Percentiles rank a stretch among this genome's conserved stretches.
phyloP scores from a whole-genome alignment of 2,888 invertebrate genomes.

The Drosophila affinis region DNA sequence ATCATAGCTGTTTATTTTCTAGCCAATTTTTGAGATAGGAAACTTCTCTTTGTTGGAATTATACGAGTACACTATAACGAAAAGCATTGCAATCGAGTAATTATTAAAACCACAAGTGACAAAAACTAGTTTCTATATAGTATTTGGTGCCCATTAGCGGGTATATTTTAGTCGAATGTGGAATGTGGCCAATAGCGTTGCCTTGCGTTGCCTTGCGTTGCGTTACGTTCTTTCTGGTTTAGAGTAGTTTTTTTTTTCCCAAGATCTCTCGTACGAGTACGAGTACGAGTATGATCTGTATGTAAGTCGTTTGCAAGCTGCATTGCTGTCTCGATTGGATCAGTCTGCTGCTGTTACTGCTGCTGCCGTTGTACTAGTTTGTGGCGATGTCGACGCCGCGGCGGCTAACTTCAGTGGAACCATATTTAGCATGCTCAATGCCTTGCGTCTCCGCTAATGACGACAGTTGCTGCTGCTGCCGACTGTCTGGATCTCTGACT shows the following conservation, averaged over 20 bases:
- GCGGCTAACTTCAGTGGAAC: slow-evolving; percentile 77
- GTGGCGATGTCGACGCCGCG: slow-evolving; percentile 34
- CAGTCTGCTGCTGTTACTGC: slow-evolving; percentile 11
- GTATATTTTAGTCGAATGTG: slow-evolving; percentile 20
- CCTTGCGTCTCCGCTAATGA: slow-evolving; percentile 64
- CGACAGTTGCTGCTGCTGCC: slow-evolving; percentile 58
- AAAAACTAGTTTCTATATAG: neutral
- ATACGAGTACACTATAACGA: too few species aligned
- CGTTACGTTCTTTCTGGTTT: neutral
- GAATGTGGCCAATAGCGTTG: slow-evolving; percentile 41
- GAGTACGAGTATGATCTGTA: slow-evolving; percentile 13
- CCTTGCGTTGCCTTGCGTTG: neutral
- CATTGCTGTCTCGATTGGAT: slow-evolving; percentile 41
- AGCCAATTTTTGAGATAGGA: neutral
- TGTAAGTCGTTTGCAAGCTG: slow-evolving; percentile 42
- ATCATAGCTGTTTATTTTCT: neutral
- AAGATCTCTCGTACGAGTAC: slow-evolving; percentile 25
- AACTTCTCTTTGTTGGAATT: neutral
- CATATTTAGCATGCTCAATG: slow-evolving; percentile 79
- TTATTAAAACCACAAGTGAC: neutral
- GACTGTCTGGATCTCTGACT: slow-evolving; percentile 19
- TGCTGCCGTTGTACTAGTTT: slow-evolving; percentile 33
- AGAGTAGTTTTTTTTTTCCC: slow-evolving; percentile 49
- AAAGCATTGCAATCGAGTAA: neutral
- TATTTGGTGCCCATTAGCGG: neutral